These are phyloP conservation scores for Puntigrus tetrazona DNA, from an alignment of 2,113 vertebrate species.

Conservation along the genomic window DNA sequence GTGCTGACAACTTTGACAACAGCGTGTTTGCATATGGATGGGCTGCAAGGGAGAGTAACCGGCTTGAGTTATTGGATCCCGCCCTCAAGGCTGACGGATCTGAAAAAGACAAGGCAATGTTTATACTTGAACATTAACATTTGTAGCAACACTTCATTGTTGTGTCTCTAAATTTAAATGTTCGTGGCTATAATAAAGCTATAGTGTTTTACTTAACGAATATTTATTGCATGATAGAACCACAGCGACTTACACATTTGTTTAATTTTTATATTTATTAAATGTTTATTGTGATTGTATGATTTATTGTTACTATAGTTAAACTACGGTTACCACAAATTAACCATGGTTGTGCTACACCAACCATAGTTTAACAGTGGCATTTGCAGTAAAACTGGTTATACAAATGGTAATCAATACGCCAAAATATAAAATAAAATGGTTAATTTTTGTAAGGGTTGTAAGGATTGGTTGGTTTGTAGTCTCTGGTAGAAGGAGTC, in stretches of 20 bases:
- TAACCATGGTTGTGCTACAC: too few species aligned
- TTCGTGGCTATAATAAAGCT: neutral
- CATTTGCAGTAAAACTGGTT: too few species aligned
- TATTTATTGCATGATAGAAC: neutral
- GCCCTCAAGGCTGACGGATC: conserved; percentile 7
- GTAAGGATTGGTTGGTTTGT: too few species aligned
- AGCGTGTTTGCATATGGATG: conserved; percentile 32
- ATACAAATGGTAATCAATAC: too few species aligned
- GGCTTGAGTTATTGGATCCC: neutral
- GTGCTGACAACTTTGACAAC: conserved; percentile 40
- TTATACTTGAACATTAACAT: conserved; percentile 16
- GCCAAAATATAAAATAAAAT: too few species aligned
- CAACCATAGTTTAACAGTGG: too few species aligned
- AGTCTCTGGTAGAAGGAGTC: too few species aligned
- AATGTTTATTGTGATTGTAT: too few species aligned
- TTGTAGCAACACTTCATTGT: neutral
- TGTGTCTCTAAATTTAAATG: conserved; percentile 5
- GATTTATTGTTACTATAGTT: too few species aligned
- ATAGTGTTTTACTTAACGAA: neutral
- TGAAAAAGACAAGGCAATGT: conserved; percentile 17
- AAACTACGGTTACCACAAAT: too few species aligned
- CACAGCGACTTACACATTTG: neutral
- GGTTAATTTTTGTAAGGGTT: too few species aligned
- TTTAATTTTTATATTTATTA: too few species aligned
- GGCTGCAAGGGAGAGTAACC: neutral